Conservation (phyloP, 2,113 vertebrate species). For the Candoia aspera region DNA sequence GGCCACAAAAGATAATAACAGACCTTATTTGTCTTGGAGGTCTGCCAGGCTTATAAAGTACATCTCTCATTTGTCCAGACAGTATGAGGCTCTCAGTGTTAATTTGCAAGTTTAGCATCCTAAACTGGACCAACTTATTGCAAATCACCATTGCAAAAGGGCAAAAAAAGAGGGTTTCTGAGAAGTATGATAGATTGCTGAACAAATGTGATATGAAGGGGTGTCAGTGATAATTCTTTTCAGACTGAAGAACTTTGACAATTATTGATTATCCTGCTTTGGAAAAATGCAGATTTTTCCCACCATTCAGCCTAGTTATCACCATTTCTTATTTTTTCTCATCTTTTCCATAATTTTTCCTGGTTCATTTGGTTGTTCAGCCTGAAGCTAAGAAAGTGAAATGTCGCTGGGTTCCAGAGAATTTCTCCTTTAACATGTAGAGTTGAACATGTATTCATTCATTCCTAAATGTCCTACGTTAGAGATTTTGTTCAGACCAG, state of each 20-base stretch:
- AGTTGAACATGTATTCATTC: background rate
- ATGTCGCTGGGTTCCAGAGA: background rate
- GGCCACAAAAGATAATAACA: constrained; percentile 63
- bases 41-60: constrained; percentile 54
- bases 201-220: constrained; percentile 4
- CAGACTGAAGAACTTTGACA: background rate
- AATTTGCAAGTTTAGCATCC: constrained; percentile 56
- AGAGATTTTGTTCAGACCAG: background rate
- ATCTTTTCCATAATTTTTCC: background rate
- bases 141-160: constrained; percentile 34
- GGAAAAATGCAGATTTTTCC: background rate
- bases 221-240: background rate
- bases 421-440: background rate
- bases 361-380: background rate
- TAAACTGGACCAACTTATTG: constrained; percentile 48
- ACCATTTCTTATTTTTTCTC: background rate
- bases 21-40: constrained; percentile 61
- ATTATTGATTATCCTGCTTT: background rate
- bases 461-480: background rate
- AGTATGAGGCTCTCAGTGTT: constrained; percentile 60
- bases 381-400: background rate
- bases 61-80: constrained; percentile 62
- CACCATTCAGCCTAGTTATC: background rate
- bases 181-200: constrained; percentile 22
- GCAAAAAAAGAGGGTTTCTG: constrained; percentile 20